These are phyloP conservation scores for Tenodera sinensis DNA, from an alignment of 2,888 invertebrate species.

Conservation along the genomic window DNA sequence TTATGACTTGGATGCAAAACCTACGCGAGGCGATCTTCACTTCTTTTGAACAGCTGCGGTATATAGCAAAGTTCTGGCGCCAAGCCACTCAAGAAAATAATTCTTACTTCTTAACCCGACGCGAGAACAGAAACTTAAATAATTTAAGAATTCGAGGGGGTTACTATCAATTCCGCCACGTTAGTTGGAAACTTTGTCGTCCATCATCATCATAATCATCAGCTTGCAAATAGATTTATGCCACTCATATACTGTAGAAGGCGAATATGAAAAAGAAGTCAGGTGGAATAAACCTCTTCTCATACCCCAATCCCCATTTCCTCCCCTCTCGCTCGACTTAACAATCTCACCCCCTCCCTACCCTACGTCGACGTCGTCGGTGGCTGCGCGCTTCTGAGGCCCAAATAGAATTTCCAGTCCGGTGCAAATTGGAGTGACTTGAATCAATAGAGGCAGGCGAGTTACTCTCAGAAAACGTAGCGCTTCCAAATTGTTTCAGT, in stretches of 20 bases:
- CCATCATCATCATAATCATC: neutral
- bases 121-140: neutral
- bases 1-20: too few species aligned
- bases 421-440: constrained; percentile 27
- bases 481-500: neutral
- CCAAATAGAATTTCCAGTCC: constrained; percentile 27
- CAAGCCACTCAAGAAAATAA: neutral
- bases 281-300: constrained; percentile 19
- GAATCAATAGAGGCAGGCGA: constrained; percentile 20
- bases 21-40: too few species aligned
- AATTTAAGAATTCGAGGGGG: neutral
- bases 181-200: neutral
- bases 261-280: constrained; percentile 19
- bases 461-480: neutral
- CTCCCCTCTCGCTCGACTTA: constrained; percentile 19
- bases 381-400: constrained; percentile 10
- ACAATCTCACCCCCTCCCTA: constrained; percentile 2
- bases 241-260: constrained; percentile 8
- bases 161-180: neutral
- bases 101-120: neutral
- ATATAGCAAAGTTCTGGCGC: too few species aligned
- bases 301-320: constrained; percentile 16
- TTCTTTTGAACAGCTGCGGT: too few species aligned
- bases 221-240: neutral
- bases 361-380: neutral